Percentiles rank a stretch among this genome's conserved stretches.
phyloP scores from a whole-genome alignment of 1,140 invertebrate genomes.

The Atopsyche davidsoni region DNA sequence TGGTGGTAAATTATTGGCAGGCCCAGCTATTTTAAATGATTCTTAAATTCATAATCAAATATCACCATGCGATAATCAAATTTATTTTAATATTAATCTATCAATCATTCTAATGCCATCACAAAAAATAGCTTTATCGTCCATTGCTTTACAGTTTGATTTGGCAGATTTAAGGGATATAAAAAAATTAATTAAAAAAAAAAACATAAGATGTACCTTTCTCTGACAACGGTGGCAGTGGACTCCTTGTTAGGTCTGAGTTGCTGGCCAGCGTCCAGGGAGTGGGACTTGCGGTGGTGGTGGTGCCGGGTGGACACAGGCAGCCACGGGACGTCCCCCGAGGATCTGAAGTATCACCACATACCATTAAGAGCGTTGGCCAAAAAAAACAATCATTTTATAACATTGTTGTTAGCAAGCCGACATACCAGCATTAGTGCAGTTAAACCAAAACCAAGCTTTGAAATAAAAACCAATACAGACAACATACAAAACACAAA shows the following conservation, averaged over 20 bases:
- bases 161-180: no score
- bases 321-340: conserved; percentile 9
- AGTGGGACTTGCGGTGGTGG: conserved; percentile 74
- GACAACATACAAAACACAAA: background rate
- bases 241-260: conserved; percentile 41
- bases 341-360: background rate
- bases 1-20: no score
- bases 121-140: no score
- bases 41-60: no score
- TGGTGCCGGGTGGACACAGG: conserved; percentile 8
- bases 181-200: background rate
- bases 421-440: background rate
- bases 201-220: conserved; percentile 43
- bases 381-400: background rate
- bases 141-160: no score
- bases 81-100: no score
- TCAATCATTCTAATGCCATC: no score
- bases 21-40: no score
- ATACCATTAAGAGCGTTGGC: background rate
- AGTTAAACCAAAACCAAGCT: background rate
- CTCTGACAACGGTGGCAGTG: conserved; percentile 50
- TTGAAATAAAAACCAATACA: background rate
- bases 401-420: background rate
- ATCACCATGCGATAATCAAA: no score
- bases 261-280: conserved; percentile 61